Percentiles rank a stretch among this genome's conserved stretches.
phyloP scores from a whole-genome alignment of 2,113 vertebrate species.

The human (Homo sapiens) region DNA sequence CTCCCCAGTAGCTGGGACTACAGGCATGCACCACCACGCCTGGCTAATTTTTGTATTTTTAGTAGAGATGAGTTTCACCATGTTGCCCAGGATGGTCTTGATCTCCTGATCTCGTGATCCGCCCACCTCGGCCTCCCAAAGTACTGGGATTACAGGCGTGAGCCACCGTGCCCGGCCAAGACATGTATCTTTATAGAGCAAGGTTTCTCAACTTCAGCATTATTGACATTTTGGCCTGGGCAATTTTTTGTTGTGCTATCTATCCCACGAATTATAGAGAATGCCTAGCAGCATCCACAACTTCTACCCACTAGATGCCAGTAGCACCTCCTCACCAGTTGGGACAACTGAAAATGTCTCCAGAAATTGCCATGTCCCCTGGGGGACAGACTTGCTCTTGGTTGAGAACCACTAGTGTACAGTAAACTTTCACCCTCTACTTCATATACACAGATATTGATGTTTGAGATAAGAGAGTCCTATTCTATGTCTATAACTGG shows the following conservation, averaged over 20 bases:
- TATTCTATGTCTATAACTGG: background rate
- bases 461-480: background rate
- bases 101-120: too few species aligned
- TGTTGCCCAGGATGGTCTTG: too few species aligned
- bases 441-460: background rate
- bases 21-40: too few species aligned
- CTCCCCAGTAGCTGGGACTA: too few species aligned
- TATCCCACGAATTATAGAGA: background rate
- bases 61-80: too few species aligned
- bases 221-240: background rate
- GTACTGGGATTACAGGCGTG: too few species aligned
- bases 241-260: background rate
- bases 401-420: background rate
- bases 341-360: background rate
- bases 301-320: background rate
- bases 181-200: background rate
- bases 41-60: too few species aligned
- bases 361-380: background rate
- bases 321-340: background rate
- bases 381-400: background rate
- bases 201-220: background rate
- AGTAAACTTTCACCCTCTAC: background rate
- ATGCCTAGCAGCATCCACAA: background rate
- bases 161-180: too few species aligned
- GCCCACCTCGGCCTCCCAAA: too few species aligned